These are phyloP conservation scores for Bergia sp. DNA, from an alignment of 92 coral and sea anemone genomes.

Conservation along the genomic window DNA sequence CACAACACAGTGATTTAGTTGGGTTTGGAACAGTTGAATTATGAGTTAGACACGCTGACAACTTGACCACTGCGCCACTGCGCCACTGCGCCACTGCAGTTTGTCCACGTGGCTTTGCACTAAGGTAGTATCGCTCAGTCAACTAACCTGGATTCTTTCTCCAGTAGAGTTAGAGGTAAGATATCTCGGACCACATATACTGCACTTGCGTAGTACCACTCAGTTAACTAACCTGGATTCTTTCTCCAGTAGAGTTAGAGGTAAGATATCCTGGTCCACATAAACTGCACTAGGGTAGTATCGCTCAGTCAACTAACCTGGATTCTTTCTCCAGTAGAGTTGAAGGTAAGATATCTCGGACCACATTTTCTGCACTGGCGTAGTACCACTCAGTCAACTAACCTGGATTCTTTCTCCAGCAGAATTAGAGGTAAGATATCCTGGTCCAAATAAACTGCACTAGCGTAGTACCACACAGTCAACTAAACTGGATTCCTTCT, in stretches of 20 bases:
- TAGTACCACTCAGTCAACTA: conserved; percentile 77
- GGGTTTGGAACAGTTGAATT: no score
- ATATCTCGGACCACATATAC: conserved; percentile 95
- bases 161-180: conserved; percentile 82
- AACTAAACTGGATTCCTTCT: conserved; percentile 40
- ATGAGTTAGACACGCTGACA: no score
- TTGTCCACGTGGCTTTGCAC: conserved; percentile 45
- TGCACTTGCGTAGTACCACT: conserved; percentile 97
- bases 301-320: conserved; percentile 62
- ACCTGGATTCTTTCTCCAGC: conserved; percentile 94
- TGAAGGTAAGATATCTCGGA: conserved; percentile 80
- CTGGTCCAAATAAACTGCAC: conserved; percentile 97
- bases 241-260: conserved; percentile 85
- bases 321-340: conserved; percentile 82
- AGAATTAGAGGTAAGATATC: conserved; percentile 81
- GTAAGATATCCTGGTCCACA: conserved; percentile 90
- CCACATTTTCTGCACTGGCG: conserved; percentile 97
- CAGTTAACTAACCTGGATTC: conserved; percentile 80
- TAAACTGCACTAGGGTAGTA: conserved; percentile 95
- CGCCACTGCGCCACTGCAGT: no score
- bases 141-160: conserved; percentile 40
- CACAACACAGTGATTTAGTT: no score
- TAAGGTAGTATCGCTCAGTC: conserved; percentile 93
- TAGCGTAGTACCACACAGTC: conserved; percentile 94
- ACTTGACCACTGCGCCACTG: no score